Evolutionary conservation across 2,797 vertebrate species (phyloP), one percentile per base, ranked within the genome.

Genomic region (Dryobates pubescens): DNA sequence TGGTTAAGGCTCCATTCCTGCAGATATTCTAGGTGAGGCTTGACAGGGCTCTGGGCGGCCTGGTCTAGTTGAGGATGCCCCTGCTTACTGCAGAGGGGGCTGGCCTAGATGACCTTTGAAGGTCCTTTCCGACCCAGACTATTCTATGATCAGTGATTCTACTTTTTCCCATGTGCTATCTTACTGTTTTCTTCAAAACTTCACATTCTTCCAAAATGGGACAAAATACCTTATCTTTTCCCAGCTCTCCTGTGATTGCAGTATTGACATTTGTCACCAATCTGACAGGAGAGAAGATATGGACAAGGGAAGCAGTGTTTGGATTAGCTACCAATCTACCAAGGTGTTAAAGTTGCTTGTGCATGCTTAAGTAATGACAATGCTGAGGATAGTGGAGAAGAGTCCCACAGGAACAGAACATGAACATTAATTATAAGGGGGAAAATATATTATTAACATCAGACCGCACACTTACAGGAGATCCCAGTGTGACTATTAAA

Each of bases 391-490:
- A 93, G 85, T 72, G 54, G 80, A 78, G 65, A 88, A 82, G 73
- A 86, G 82, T 94, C 95, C 95, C 93, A 72, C 72, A 92, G 96
- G 96, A 90, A 84, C 75, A 82, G 82, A 93, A 74, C 87, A 92
- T 96, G 94, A 97, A 96, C 95, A 92, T 97, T 97, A 98, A 98
- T 98, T 97, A 97, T 95, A 95, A 93, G 93, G 95, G 94, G 94
- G 82, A 91, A 97, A 97, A 94, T 94, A 94, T 88, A 91, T 97
- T 95, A 96, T 97, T 97, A 97, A 96, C 75, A 91, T 95, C 92
- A 96, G 91, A 82, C 94, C n/a, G 93, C 94, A 92, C 92, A 53
- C 94, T 43, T 83, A 92, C 93, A 96, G 94, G 92, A 97, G 96
- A 96, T 97, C 97, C 97, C 97, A 97, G 89, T 95, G 96, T 95